phyloP scores from a whole-genome alignment of 2,888 invertebrate genomes.

The Plagodis dolabraria region DNA sequence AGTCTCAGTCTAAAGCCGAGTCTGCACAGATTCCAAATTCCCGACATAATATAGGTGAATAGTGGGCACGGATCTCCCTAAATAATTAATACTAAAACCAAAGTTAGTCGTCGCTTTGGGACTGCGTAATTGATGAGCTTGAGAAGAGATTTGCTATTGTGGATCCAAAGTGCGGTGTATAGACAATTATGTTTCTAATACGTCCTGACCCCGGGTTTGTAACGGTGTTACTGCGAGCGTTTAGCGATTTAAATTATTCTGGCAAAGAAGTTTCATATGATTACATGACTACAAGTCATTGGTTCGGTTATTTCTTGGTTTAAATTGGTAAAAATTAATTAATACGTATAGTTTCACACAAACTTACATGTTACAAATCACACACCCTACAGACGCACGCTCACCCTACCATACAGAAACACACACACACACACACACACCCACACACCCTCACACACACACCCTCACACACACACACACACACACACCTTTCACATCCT shows the following conservation, averaged over 20 bases:
- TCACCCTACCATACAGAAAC: too few relatives aligned
- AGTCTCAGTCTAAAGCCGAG: too few relatives aligned
- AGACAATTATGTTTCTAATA: constrained; percentile 22
- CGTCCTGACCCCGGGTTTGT: constrained; percentile 7
- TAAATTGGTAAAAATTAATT: too few relatives aligned
- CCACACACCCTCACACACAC: too few relatives aligned
- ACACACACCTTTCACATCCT: too few relatives aligned
- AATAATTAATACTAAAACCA: constrained; percentile 22
- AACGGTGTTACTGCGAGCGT: not conserved
- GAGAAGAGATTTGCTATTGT: constrained; percentile 28
- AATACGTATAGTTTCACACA: too few relatives aligned
- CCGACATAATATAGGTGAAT: constrained; percentile 1
- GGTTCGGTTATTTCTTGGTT: too few relatives aligned
- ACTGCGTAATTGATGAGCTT: constrained; percentile 26
- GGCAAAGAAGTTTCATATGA: not conserved
- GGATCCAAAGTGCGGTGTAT: constrained; percentile 3
- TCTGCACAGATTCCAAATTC: not conserved
- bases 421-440: too few relatives aligned
- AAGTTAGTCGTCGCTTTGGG: constrained; percentile 15
- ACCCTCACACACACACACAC: too few relatives aligned
- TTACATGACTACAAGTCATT: not conserved
- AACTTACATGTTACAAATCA: too few relatives aligned
- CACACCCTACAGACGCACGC: too few relatives aligned
- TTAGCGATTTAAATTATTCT: not conserved
- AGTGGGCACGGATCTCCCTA: constrained; percentile 9